phyloP scores from a whole-genome alignment of 2,888 invertebrate genomes.

The Emesis furor region DNA sequence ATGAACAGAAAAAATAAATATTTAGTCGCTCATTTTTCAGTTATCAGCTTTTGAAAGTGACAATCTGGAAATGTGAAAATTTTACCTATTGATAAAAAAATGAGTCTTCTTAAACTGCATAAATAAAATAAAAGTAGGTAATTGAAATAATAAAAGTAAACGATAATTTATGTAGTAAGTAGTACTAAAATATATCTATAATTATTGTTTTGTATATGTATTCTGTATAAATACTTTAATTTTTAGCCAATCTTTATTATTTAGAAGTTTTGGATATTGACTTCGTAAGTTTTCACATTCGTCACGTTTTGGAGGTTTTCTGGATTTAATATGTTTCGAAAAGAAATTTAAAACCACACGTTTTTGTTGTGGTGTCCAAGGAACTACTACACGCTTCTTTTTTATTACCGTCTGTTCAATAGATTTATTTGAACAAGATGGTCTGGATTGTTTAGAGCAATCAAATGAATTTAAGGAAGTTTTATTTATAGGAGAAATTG shows the following conservation, averaged over 20 bases:
- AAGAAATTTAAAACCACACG: constrained; percentile 60
- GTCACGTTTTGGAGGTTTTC: constrained; percentile 72
- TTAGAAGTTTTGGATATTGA: constrained; percentile 58
- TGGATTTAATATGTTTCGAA: constrained; percentile 70
- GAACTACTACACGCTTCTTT: constrained; percentile 70
- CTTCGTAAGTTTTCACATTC: constrained; percentile 70
- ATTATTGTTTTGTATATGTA: constrained; percentile 24
- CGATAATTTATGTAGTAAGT: constrained; percentile 28
- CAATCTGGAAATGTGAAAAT: constrained; percentile 26
- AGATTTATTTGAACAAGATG: constrained; percentile 4
- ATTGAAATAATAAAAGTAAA: constrained; percentile 31
- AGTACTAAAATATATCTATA: neutral
- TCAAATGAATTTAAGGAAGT: constrained; percentile 20
- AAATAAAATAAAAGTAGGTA: constrained; percentile 31
- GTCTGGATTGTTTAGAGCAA: constrained; percentile 12
- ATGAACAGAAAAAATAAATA: constrained; percentile 28
- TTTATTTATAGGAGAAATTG: neutral
- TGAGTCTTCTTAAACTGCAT: constrained; percentile 20
- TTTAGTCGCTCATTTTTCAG: constrained; percentile 27
- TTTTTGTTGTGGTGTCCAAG: constrained; percentile 71
- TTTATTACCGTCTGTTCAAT: constrained; percentile 4
- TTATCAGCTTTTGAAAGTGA: constrained; percentile 26
- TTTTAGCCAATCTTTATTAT: constrained; percentile 76
- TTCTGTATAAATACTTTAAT: constrained; percentile 60
- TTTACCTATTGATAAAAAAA: constrained; percentile 22